Evolutionary conservation across 2,113 vertebrate genomes (phyloP).

Genomic region (Danionella cerebrum): DNA sequence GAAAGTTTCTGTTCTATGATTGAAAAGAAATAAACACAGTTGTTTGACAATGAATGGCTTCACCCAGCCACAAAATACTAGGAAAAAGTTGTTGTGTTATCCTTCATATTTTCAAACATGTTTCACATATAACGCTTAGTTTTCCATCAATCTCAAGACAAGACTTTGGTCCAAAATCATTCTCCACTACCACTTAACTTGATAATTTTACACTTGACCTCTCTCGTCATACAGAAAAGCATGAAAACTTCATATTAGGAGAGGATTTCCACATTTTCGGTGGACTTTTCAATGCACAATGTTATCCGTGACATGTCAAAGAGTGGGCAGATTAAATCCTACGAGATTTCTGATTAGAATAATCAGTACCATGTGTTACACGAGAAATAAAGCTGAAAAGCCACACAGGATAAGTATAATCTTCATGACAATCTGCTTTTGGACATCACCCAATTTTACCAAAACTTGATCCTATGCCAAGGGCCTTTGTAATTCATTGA

Average conservation of each 20-base stretch:
- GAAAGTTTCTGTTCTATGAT: too few relatives aligned
- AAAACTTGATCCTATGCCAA: slow-evolving; percentile 46
- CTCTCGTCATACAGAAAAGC: neutral
- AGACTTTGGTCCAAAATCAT: slow-evolving; percentile 17
- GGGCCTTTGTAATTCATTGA: slow-evolving; percentile 48
- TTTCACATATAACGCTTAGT: slow-evolving; percentile 10
- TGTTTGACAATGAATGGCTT: too few relatives aligned
- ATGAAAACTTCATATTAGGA: neutral
- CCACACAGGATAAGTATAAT: slow-evolving; percentile 42
- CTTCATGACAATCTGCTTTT: slow-evolving; percentile 49
- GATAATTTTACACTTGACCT: slow-evolving; percentile 26
- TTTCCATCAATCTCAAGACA: slow-evolving; percentile 31
- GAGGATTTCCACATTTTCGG: slow-evolving; percentile 26
- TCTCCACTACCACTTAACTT: slow-evolving; percentile 16
- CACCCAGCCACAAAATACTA: too few relatives aligned
- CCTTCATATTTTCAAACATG: too few relatives aligned
- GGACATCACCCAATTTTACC: slow-evolving; percentile 53
- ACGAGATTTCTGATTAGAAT: slow-evolving; percentile 48
- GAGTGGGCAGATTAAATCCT: slow-evolving; percentile 35
- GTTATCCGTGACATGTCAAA: slow-evolving; percentile 41
- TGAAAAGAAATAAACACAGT: too few relatives aligned
- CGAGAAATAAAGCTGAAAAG: slow-evolving; percentile 50
- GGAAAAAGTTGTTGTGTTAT: too few relatives aligned
- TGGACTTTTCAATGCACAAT: slow-evolving; percentile 16
- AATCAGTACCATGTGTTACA: slow-evolving; percentile 60